Conservation (phyloP, 2,113 vertebrate species). For the Hemiscyllium ocellatum region DNA sequence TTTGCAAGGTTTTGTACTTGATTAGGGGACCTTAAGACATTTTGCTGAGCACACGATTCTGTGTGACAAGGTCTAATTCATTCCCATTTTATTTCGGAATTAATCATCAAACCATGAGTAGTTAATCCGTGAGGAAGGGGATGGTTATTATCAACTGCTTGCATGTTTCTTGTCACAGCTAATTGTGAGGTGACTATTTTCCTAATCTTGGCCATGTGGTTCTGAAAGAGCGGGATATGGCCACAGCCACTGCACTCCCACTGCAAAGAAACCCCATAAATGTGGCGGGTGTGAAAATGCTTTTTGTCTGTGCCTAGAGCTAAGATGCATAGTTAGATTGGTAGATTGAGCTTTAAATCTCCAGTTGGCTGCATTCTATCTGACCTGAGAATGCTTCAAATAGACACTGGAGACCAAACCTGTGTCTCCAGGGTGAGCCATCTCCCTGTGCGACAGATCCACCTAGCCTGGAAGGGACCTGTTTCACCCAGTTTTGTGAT, state of each 20-base stretch:
- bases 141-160: background rate
- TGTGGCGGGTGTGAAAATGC: background rate
- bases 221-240: background rate
- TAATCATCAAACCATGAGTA: background rate
- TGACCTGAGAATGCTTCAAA: background rate
- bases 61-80: background rate
- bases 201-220: background rate
- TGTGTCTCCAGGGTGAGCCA: too few relatives aligned
- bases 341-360: background rate
- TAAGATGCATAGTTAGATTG: background rate
- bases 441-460: too few relatives aligned
- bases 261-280: background rate
- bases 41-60: background rate
- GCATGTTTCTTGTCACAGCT: background rate
- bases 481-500: background rate
- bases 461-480: background rate
- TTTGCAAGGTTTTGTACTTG: background rate
- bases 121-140: background rate
- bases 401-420: background rate
- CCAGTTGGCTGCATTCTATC: background rate
- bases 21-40: background rate
- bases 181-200: background rate
- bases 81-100: too few relatives aligned
- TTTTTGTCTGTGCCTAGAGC: background rate
- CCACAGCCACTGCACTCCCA: background rate